Evolutionary conservation across 2,797 vertebrate genomes (phyloP).

Genomic region (Babyrousa celebensis): DNA sequence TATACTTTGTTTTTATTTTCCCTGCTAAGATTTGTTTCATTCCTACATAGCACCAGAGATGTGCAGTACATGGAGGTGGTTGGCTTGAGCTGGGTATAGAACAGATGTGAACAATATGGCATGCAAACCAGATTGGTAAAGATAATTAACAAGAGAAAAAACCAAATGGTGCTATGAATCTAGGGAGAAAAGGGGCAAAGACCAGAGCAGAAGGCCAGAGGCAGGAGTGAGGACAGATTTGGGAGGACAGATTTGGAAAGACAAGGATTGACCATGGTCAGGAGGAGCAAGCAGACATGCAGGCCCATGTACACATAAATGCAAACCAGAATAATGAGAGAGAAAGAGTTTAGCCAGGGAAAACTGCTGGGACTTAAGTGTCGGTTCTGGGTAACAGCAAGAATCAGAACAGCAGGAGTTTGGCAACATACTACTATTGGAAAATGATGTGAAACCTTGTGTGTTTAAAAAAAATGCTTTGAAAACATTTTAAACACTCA

Average conservation of each 20-base stretch:
- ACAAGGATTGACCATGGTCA: no score
- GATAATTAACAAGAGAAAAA: not conserved
- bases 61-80: not conserved
- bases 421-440: not conserved
- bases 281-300: not conserved
- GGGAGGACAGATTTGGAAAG: not conserved
- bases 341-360: not conserved
- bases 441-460: not conserved
- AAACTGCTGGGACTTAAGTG: not conserved
- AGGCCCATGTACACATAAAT: not conserved
- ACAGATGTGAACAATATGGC: not conserved
- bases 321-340: not conserved
- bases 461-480: not conserved
- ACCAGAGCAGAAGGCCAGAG: not conserved
- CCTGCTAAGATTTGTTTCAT: not conserved
- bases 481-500: conserved; percentile 9
- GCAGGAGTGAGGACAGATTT: not conserved
- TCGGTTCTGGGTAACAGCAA: not conserved
- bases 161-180: not conserved
- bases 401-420: not conserved
- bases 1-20: not conserved
- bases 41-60: not conserved
- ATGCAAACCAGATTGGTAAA: not conserved
- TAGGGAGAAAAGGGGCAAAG: not conserved
- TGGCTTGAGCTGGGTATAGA: not conserved